Base-by-base conservation (phyloP, 2,888 invertebrate species). In the Plebejus argus region DNA sequence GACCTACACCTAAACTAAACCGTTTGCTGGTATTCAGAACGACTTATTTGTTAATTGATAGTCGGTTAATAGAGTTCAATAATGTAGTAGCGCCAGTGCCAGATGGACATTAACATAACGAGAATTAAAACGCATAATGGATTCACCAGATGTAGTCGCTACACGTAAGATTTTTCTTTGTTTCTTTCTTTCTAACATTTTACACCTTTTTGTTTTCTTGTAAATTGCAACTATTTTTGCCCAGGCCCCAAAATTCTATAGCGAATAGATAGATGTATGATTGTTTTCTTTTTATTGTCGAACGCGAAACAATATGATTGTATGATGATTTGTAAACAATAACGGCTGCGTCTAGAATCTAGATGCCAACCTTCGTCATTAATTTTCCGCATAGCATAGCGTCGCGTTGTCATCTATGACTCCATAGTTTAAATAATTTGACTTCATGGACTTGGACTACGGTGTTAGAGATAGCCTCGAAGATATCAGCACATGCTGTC, bases 401-500 rank as follows among this genome's bases (percentile, higher is more conserved):
- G 72, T 72, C 15, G 49, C 49, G 45, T 23, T 33, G 45, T 45
- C 45, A 72, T 45, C 45, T 23, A 74, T 74, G 49, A 53, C 49
- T 49, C 45, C n/a, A 23, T 18, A 12, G 20, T 66, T 78, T 77
- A 77, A 80, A 81, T 82, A 80, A 81, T 72, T 76, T 80, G 82
- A 82, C 82, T 89, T 85, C 82, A 92, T 92, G 92, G 91, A 91
- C 84, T 84, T 87, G 83, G 88, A 87, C 83, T 89, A 86, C 81
- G 84, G 86, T 84, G 91, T 91, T 82, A 86, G 88, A 83, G 89
- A 91, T 80, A 92, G 93, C 84, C 87, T 91, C 77, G 92, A 91
- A 82, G 88, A 90, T 84, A 86, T 93, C 85, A 89, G 89, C 84
- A 90, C 88, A 82, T 93, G 93, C 88, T 93, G 93, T 89, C 88